These are phyloP conservation scores for Spatula versicolor DNA, from an alignment of 2,797 vertebrate species.

Conservation along the genomic window DNA sequence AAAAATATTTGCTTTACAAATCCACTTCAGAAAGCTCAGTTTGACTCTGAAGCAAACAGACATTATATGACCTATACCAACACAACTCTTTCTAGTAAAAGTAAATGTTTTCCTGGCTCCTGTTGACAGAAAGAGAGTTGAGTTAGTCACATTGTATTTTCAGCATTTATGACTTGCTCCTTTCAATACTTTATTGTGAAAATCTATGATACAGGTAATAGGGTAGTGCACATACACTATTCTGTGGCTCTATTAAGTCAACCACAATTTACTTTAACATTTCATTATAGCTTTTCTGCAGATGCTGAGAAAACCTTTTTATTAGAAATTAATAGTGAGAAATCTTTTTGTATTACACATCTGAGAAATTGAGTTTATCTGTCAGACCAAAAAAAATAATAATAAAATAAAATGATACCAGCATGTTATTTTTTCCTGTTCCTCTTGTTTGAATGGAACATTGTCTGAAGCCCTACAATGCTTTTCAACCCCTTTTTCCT, in stretches of 20 bases:
- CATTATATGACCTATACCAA: background rate
- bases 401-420: background rate
- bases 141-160: background rate
- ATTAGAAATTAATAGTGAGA: background rate
- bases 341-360: background rate
- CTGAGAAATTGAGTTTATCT: background rate
- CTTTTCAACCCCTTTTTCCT: background rate
- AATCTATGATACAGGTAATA: background rate
- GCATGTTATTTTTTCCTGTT: background rate
- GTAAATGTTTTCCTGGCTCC: background rate
- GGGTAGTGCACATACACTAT: background rate
- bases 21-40: background rate
- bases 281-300: background rate
- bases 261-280: background rate
- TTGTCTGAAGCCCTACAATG: background rate
- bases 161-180: background rate
- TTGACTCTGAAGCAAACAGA: background rate
- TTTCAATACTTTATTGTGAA: background rate
- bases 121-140: background rate
- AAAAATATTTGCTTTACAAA: background rate
- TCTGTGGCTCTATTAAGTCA: background rate
- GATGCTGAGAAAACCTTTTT: background rate
- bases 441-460: background rate
- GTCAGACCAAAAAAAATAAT: background rate
- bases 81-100: background rate